A percentile compares a stretch with the other conserved stretches of the same genome.
Conservation (phyloP, 2,797 vertebrate genomes). For the Sebastes baramenuke region DNA sequence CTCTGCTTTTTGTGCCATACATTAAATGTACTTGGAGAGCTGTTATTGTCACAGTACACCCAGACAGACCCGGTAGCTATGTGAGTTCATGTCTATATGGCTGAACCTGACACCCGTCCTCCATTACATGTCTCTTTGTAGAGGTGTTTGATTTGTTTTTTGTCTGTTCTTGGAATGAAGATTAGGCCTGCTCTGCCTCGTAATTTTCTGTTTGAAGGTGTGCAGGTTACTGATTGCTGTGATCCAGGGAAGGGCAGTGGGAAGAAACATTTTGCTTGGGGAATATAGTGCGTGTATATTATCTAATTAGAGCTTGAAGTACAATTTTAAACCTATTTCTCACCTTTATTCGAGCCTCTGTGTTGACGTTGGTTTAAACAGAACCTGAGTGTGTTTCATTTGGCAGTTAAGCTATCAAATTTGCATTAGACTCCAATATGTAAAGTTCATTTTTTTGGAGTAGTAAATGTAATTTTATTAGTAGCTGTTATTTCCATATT, state of each 20-base stretch:
- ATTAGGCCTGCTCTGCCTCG: slow-evolving; percentile 42
- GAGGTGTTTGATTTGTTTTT: slow-evolving; percentile 43
- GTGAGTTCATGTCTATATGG: slow-evolving; percentile 46
- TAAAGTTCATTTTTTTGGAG: not conserved
- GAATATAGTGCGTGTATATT: not conserved
- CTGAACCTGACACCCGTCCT: slow-evolving; percentile 56
- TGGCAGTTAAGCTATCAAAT: not conserved
- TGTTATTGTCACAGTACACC: slow-evolving; percentile 37
- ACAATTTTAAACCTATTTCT: not conserved
- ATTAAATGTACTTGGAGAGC: not conserved
- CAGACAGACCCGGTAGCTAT: slow-evolving; percentile 30
- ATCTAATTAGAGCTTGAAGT: not conserved
- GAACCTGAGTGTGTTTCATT: not conserved
- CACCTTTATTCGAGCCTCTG: not conserved
- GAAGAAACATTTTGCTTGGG: not conserved
- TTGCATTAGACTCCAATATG: not conserved
- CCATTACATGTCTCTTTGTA: slow-evolving; percentile 44
- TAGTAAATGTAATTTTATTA: not conserved
- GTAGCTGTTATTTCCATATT: not conserved
- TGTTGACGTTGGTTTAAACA: not conserved
- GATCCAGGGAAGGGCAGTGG: not conserved
- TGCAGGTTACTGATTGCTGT: slow-evolving; percentile 6
- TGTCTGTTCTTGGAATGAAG: slow-evolving; percentile 50
- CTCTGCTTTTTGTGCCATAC: not conserved
- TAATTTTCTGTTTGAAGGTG: slow-evolving; percentile 29